Percentiles rank a stretch among this genome's conserved stretches.
These are phyloP conservation scores for Pristionchus japonicus DNA, from an alignment of 2,888 invertebrate genomes.

Conservation along the genomic window DNA sequence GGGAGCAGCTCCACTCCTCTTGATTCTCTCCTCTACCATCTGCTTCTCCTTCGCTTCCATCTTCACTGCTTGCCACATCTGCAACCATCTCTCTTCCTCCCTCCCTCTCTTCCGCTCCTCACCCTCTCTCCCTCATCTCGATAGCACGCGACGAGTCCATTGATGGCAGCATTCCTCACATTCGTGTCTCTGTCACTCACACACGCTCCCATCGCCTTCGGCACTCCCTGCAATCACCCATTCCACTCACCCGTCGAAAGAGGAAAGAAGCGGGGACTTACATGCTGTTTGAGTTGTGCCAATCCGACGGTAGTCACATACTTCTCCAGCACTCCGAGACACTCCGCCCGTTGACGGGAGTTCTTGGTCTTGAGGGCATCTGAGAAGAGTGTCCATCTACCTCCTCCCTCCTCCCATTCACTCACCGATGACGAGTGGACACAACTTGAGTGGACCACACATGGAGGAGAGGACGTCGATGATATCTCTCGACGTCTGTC, in stretches of 20 bases:
- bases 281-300: conserved; percentile 80
- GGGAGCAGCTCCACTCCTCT: conserved; percentile 81
- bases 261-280: conserved; percentile 18
- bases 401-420: too few species aligned
- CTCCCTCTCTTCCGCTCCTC: too few species aligned
- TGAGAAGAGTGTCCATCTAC: too few species aligned
- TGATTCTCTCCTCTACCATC: conserved; percentile 94
- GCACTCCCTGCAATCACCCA: conserved; percentile 79
- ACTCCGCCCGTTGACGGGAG: conserved; percentile 94
- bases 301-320: conserved; percentile 83
- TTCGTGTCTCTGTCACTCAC: conserved; percentile 96
- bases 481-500: conserved; percentile 54
- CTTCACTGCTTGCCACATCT: conserved; percentile 65
- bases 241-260: neutral
- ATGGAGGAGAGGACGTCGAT: conserved; percentile 56
- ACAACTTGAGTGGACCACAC: conserved; percentile 58
- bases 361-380: conserved; percentile 97
- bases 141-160: conserved; percentile 91
- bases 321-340: conserved; percentile 92
- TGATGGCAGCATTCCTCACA: conserved; percentile 94
- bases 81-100: neutral
- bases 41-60: conserved; percentile 86
- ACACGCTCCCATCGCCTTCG: conserved; percentile 92
- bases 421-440: conserved; percentile 56
- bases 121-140: conserved; percentile 91